Percentiles rank a stretch among this genome's conserved stretches.
Conservation (phyloP, 2,797 vertebrate species). For the Gambelia wislizenii region DNA sequence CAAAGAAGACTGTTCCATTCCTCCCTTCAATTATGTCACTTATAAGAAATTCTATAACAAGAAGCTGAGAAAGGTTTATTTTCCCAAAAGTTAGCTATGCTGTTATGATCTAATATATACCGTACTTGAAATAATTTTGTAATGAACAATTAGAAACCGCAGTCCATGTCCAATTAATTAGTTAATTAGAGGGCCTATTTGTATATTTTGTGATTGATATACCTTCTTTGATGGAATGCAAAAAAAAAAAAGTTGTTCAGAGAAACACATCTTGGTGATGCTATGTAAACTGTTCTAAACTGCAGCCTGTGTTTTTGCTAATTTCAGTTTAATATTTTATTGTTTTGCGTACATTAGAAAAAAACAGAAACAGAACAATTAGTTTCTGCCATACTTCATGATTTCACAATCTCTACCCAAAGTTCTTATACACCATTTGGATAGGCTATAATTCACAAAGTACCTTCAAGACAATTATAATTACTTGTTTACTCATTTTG, state of each 20-base stretch:
- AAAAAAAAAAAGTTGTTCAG: no score
- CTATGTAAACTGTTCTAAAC: not conserved
- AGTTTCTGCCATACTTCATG: not conserved
- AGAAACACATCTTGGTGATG: not conserved
- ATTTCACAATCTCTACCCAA: conserved; percentile 11
- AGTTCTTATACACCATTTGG: conserved; percentile 47
- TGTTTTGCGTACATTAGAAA: conserved; percentile 6
- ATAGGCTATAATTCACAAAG: conserved; percentile 52
- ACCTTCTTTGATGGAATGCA: conserved; percentile 13
- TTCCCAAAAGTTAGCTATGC: not conserved
- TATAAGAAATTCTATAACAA: not conserved
- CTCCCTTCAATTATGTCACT: not conserved
- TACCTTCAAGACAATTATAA: conserved; percentile 70
- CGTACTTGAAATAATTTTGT: not conserved
- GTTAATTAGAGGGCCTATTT: not conserved
- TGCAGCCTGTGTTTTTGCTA: not conserved
- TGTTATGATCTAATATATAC: not conserved
- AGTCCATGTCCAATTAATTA: not conserved
- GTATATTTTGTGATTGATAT: not conserved
- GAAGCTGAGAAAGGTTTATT: not conserved
- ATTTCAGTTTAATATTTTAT: conserved; percentile 36
- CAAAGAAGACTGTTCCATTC: not conserved
- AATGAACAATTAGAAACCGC: not conserved
- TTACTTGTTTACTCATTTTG: conserved; percentile 54
- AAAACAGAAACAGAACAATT: conserved; percentile 52